Base-by-base conservation (phyloP, 2,888 invertebrate species). In the Trypoxylon attenuatum region DNA sequence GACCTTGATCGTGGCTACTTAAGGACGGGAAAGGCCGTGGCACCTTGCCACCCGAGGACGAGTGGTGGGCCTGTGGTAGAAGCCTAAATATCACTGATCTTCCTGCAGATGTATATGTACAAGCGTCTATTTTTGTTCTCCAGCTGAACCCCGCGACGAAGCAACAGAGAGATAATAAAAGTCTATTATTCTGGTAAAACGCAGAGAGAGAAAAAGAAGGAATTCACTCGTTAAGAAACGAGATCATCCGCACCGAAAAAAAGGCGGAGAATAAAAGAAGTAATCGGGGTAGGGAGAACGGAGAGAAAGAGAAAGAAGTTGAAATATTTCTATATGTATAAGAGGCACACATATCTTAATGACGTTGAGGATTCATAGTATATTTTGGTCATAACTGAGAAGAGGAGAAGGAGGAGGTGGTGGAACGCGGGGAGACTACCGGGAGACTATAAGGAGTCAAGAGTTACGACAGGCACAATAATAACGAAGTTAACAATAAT, bases 291-390 rank as follows among this genome's bases (percentile, higher is more conserved):
- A n/a, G 27, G 55, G 38, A 29, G 16, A 50, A 2, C 53, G 42
- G 25, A 65, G 41, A 54, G 27, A 52, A 54, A 39, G 19, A 25
- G 8, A 8, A 25, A 33, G 33, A 33, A 33, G 33, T 13, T 33
- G 54, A 58, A 46, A 25, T 21, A 50, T 55, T 25, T 68, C 54
- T 57, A 64, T 69, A 70, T 33, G 41, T 43, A 57, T 59, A 58
- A 51, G 41, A 65, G 51, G 60, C 57, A 59, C 58, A 75, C 66
- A 77, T 76, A 79, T 75, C 75, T 68, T 67, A 75, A 75, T 4
- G 72, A 79, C 64, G 80, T 79, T 79, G 73, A 82, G 60, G 66
- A 79, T 82, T 81, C 75, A 82, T 76, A 82, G 79, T 82, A 82
- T 82, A 82, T 82, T 82, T 82, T 82, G 76, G 54, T 73, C 69